Evolutionary conservation across 2,888 invertebrate genomes (phyloP).

Genomic region (Augiades crinisus): DNA sequence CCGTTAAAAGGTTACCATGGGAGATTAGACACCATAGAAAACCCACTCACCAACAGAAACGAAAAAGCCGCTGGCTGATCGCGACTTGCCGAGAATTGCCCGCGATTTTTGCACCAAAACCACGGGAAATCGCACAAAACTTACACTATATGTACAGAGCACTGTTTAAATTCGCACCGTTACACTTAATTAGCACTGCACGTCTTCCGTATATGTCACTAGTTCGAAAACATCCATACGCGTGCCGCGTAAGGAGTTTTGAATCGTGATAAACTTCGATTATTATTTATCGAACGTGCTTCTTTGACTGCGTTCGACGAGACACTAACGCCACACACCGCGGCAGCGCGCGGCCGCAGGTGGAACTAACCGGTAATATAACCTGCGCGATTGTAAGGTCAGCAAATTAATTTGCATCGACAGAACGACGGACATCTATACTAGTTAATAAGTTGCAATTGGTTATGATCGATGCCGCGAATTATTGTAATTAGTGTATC

Average conservation of each 20-base stretch:
- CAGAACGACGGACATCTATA: slow-evolving; percentile 24
- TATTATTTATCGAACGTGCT: slow-evolving; percentile 32
- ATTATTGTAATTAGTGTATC: not conserved
- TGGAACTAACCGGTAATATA: slow-evolving; percentile 39
- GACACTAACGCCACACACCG: slow-evolving; percentile 53
- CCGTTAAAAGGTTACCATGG: slow-evolving; percentile 50
- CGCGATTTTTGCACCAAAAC: slow-evolving; percentile 64
- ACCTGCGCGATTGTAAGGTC: slow-evolving; percentile 32
- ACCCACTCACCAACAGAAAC: slow-evolving; percentile 52
- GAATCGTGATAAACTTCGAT: slow-evolving; percentile 36
- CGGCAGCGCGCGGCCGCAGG: slow-evolving; percentile 36
- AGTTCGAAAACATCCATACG: slow-evolving; percentile 55
- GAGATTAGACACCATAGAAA: slow-evolving; percentile 59
- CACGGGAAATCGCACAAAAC: slow-evolving; percentile 52
- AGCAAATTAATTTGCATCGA: slow-evolving; percentile 27
- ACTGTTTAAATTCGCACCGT: slow-evolving; percentile 48
- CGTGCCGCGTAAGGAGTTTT: slow-evolving; percentile 62
- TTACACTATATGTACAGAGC: slow-evolving; percentile 36
- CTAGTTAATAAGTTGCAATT: not conserved
- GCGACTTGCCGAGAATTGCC: slow-evolving; percentile 68
- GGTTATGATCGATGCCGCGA: not conserved
- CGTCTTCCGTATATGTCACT: slow-evolving; percentile 41
- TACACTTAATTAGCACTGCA: slow-evolving; percentile 57
- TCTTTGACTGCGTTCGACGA: slow-evolving; percentile 40
- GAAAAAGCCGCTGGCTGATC: slow-evolving; percentile 55